These are phyloP conservation scores for Euzetes globulus DNA, from an alignment of 2,888 invertebrate species.

Conservation along the genomic window DNA sequence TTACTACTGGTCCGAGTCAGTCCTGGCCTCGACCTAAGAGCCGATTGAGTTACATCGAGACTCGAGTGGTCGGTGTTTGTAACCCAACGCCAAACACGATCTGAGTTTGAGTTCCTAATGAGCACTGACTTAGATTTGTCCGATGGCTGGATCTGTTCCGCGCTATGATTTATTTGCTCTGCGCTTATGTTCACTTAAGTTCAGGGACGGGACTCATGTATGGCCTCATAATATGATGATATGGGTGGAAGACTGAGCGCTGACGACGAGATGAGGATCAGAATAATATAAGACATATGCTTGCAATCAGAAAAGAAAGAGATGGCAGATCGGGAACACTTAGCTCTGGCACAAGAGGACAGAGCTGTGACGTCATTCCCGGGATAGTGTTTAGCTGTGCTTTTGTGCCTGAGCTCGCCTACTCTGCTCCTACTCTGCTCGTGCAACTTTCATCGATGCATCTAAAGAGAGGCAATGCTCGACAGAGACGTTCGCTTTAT, in stretches of 20 bases:
- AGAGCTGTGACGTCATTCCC: conserved; percentile 19
- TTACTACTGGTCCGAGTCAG: conserved; percentile 2
- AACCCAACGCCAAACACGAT: conserved; percentile 24
- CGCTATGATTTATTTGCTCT: not conserved
- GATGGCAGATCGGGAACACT: conserved; percentile 22
- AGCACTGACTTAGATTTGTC: conserved; percentile 1
- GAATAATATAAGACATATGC: conserved; percentile 29
- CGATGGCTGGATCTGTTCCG: not conserved
- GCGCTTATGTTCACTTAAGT: conserved; percentile 2
- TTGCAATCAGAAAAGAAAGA: conserved; percentile 19
- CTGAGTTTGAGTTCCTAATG: not conserved
- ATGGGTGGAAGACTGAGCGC: not conserved
- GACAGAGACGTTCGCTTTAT: conserved; percentile 7
- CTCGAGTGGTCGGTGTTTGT: conserved; percentile 14
- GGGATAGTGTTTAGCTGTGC: not conserved
- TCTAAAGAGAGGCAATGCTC: conserved; percentile 1
- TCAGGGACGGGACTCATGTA: conserved; percentile 20
- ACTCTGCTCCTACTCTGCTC: not conserved
- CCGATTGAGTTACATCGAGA: conserved; percentile 5
- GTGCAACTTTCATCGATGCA: conserved; percentile 24
- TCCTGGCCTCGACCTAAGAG: not conserved
- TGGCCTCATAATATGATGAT: conserved; percentile 19
- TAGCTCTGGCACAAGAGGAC: conserved; percentile 9
- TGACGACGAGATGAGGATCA: conserved; percentile 1
- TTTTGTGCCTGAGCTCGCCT: not conserved